These are phyloP conservation scores for Eueremaeus valkanovi DNA, from an alignment of 2,888 invertebrate species.

Conservation along the genomic window DNA sequence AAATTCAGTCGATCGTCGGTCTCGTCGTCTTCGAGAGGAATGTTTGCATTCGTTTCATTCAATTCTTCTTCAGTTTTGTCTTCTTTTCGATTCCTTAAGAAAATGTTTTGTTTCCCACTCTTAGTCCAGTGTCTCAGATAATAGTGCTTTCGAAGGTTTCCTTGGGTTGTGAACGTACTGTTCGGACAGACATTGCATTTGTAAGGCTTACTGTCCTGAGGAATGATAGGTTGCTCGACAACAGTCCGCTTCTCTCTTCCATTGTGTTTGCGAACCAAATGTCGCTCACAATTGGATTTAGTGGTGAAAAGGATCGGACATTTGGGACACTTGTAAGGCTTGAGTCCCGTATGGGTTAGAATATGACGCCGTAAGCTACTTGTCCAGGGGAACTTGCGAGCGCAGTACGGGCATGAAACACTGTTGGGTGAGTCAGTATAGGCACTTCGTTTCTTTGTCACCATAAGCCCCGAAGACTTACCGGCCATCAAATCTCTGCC, in stretches of 20 bases:
- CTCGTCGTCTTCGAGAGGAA: slow-evolving; percentile 21
- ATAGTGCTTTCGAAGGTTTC: slow-evolving; percentile 73
- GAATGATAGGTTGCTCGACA: slow-evolving; percentile 3
- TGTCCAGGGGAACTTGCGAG: slow-evolving; percentile 92
- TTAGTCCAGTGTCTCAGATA: slow-evolving; percentile 63
- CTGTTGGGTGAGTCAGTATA: slow-evolving; percentile 92
- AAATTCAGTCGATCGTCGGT: slow-evolving; percentile 58
- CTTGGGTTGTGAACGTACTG: slow-evolving; percentile 70
- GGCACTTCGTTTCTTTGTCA: slow-evolving; percentile 78
- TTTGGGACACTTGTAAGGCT: slow-evolving; percentile 90
- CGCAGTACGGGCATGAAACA: slow-evolving; percentile 65
- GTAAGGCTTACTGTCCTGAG: slow-evolving; percentile 58
- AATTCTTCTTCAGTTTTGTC: slow-evolving; percentile 46
- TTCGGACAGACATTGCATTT: slow-evolving; percentile 74
- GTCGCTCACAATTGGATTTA: slow-evolving; percentile 94
- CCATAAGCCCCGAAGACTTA: neutral
- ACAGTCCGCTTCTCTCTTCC: slow-evolving; percentile 46
- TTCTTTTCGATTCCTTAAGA: slow-evolving; percentile 17
- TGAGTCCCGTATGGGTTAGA: slow-evolving; percentile 88
- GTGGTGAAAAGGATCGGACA: slow-evolving; percentile 92
- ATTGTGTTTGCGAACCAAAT: slow-evolving; percentile 76
- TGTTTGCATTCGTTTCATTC: slow-evolving; percentile 49
- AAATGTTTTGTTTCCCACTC: slow-evolving; percentile 46
- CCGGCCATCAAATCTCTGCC: slow-evolving; percentile 10
- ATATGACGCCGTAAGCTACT: slow-evolving; percentile 92